Percentiles rank a stretch among this genome's conserved stretches.
Evolutionary conservation across 2,113 vertebrate species (phyloP).

Genomic region (Marmota flaviventris): DNA sequence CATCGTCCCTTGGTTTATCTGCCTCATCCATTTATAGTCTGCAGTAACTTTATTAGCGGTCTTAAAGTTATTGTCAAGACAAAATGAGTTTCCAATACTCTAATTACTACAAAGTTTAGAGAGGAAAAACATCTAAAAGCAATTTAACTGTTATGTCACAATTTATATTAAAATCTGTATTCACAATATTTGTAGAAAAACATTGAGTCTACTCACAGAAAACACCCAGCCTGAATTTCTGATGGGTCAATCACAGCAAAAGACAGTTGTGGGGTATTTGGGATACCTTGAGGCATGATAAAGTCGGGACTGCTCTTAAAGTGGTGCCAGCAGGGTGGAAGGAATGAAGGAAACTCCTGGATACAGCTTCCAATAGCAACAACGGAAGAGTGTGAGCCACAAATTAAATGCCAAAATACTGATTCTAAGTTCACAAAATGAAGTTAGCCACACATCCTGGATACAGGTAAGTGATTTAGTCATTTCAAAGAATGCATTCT

Average conservation of each 20-base stretch:
- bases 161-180: not conserved
- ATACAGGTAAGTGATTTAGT: not conserved
- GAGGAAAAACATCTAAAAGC: not conserved
- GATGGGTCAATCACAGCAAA: not conserved
- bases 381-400: not conserved
- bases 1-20: not conserved
- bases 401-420: not conserved
- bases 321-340: not conserved
- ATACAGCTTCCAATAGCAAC: not conserved
- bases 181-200: not conserved
- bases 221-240: not conserved
- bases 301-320: not conserved
- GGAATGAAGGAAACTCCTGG: not conserved
- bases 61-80: not conserved
- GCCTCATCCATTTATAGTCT: not conserved
- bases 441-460: rapidly evolving
- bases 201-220: not conserved
- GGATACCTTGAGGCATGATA: not conserved
- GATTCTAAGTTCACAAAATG: not conserved
- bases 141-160: not conserved
- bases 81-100: not conserved
- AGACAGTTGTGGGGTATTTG: no score
- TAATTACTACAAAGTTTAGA: not conserved
- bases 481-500: not conserved
- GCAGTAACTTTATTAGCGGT: not conserved